Evolutionary conservation across 2,888 invertebrate genomes (phyloP).

Genomic region (Meteorus cinctellus): DNA sequence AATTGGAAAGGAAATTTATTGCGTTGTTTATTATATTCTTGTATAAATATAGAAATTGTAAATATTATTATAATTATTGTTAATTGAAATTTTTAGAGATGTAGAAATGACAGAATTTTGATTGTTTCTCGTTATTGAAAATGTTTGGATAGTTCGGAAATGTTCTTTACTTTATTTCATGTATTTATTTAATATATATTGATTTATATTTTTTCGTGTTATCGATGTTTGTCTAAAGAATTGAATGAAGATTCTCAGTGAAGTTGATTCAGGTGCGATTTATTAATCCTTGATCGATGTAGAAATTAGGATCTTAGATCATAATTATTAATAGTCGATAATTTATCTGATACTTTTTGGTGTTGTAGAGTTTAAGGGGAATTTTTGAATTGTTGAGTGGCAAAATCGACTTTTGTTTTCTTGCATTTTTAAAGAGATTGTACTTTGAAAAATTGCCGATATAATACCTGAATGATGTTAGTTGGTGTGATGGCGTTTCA

Average conservation of each 20-base stretch:
- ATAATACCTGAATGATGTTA: too few relatives aligned
- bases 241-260: constrained; percentile 14
- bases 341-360: constrained; percentile 5
- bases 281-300: constrained; percentile 48
- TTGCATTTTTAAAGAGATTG: too few relatives aligned
- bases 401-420: too few relatives aligned
- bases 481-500: too few relatives aligned
- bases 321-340: constrained; percentile 26
- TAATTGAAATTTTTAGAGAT: background rate
- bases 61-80: constrained; percentile 3
- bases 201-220: background rate
- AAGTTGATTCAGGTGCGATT: constrained; percentile 27
- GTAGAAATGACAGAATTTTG: background rate
- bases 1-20: background rate
- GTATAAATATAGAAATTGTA: background rate
- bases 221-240: background rate
- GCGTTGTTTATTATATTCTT: background rate
- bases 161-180: background rate
- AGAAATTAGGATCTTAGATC: constrained; percentile 50
- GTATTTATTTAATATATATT: background rate
- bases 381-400: too few relatives aligned
- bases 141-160: too few relatives aligned
- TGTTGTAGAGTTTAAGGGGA: background rate
- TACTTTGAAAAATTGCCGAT: too few relatives aligned
- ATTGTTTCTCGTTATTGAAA: background rate